A percentile compares a stretch with the other conserved stretches of the same genome.
Conservation (phyloP, 2,113 vertebrate genomes). For the Nettapus auritus region DNA sequence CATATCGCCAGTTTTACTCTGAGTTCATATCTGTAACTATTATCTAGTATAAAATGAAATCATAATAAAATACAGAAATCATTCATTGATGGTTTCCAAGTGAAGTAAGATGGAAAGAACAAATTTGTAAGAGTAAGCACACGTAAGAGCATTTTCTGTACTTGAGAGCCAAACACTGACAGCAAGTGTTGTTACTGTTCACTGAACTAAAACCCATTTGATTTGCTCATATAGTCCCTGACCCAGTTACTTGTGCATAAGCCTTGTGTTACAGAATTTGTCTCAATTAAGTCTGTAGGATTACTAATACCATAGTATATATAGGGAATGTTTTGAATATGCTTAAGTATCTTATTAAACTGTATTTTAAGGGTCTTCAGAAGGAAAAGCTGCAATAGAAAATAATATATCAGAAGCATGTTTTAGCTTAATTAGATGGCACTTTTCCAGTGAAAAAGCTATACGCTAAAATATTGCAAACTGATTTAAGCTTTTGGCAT, state of each 20-base stretch:
- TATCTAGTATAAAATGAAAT: neutral
- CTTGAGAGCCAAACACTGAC: neutral
- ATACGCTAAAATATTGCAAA: neutral
- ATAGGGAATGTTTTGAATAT: neutral
- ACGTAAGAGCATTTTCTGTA: neutral
- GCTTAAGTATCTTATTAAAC: neutral
- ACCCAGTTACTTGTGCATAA: neutral
- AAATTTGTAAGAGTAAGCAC: neutral
- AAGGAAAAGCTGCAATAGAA: neutral
- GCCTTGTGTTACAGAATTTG: neutral
- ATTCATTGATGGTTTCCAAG: neutral
- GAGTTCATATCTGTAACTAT: neutral
- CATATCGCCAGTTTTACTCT: neutral
- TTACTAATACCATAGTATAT: neutral
- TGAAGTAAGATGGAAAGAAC: neutral
- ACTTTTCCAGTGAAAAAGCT: neutral
- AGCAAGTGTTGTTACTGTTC: neutral
- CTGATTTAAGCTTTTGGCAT: neutral
- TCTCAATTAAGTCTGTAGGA: neutral
- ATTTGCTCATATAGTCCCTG: neutral
- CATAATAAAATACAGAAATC: neutral
- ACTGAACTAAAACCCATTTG: neutral
- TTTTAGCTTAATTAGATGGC: neutral
- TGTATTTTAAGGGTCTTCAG: neutral
- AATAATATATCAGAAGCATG: neutral